Evolutionary conservation across 2,797 vertebrate species (phyloP).

Genomic region (Mormyrops attenuatus): DNA sequence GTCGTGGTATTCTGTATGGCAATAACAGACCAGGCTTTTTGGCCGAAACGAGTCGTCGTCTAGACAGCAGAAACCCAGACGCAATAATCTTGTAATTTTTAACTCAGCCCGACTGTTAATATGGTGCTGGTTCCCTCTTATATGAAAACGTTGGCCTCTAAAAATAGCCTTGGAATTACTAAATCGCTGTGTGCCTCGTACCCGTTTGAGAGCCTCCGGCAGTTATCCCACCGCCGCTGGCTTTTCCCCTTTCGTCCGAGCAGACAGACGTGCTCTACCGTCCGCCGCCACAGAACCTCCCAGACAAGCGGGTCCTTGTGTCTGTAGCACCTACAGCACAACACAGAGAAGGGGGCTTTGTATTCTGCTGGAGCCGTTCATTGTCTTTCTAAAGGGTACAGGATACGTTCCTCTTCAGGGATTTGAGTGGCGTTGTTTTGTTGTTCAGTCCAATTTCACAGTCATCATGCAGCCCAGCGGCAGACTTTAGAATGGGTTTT

Average conservation of each 20-base stretch:
- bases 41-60: not conserved
- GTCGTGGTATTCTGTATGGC: not conserved
- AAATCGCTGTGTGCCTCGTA: constrained; percentile 43
- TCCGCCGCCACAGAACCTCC: not conserved
- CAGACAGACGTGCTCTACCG: not conserved
- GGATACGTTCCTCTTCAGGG: not conserved
- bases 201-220: constrained; percentile 29
- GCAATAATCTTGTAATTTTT: not conserved
- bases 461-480: not conserved
- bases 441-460: not conserved
- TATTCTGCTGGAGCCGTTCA: not conserved
- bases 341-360: not conserved
- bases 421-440: not conserved
- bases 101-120: not conserved
- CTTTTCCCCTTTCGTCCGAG: not conserved
- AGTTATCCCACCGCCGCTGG: constrained; percentile 35
- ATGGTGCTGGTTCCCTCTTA: constrained; percentile 12
- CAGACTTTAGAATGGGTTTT: not conserved
- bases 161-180: constrained; percentile 21
- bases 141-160: constrained; percentile 32
- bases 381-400: not conserved
- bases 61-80: constrained; percentile 9
- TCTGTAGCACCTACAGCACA: not conserved
- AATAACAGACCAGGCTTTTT: constrained; percentile 2
- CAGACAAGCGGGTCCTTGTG: not conserved